These are phyloP conservation scores for Acanthurus lineatus DNA, from an alignment of 2,797 vertebrate genomes.

Conservation along the genomic window DNA sequence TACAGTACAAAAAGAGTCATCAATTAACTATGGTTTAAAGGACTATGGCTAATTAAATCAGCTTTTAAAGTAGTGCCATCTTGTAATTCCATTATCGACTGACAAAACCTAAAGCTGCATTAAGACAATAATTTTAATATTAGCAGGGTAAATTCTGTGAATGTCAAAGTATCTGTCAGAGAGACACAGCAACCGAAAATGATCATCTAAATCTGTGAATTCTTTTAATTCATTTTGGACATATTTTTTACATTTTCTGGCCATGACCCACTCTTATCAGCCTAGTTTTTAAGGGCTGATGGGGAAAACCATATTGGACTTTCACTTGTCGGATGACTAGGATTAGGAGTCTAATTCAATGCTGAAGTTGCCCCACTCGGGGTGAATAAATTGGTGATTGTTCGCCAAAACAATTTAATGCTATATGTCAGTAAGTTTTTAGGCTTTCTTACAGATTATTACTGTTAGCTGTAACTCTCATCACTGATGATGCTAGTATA, in stretches of 20 bases:
- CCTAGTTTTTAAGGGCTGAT: too few relatives aligned
- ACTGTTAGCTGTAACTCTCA: conserved; percentile 23
- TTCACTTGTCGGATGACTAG: background rate
- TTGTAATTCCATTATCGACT: background rate
- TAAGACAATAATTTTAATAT: background rate
- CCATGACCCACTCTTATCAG: background rate
- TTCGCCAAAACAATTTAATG: background rate
- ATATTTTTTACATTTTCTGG: background rate
- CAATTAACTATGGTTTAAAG: conserved; percentile 2
- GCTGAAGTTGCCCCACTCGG: too few relatives aligned
- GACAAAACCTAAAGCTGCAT: conserved; percentile 23
- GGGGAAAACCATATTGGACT: background rate
- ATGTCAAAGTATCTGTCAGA: background rate
- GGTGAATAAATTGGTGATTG: background rate
- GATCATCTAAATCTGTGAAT: background rate
- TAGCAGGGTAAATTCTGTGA: background rate
- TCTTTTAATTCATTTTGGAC: background rate
- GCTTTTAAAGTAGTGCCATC: background rate
- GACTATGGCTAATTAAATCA: background rate
- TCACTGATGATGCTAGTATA: background rate
- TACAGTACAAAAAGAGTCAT: conserved; percentile 8
- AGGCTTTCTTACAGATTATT: background rate
- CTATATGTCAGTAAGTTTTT: background rate
- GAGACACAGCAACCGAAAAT: background rate
- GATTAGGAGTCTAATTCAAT: background rate